These are phyloP conservation scores for Aurelia coerulea DNA, from an alignment of 30 jellyfish, hydroid and myxozoan species.

Conservation along the genomic window DNA sequence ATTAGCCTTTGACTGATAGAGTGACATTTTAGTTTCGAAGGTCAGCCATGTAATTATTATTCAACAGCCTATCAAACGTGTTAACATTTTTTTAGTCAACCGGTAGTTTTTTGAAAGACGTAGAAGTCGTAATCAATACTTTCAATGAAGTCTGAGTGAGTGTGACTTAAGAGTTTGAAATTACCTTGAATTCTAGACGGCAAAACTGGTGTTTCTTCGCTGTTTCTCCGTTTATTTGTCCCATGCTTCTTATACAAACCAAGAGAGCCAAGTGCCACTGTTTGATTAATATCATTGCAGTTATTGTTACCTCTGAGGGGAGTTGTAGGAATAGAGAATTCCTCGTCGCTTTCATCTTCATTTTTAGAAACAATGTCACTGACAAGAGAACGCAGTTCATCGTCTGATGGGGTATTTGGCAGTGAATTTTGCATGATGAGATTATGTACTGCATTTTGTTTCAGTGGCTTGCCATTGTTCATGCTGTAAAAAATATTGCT, in stretches of 20 bases:
- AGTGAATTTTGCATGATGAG: not conserved
- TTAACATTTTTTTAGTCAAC: too few species aligned
- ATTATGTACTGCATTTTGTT: not conserved
- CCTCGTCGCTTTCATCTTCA: constrained; percentile 47
- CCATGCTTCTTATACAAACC: not conserved
- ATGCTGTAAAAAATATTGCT: not conserved
- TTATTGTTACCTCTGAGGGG: constrained; percentile 18
- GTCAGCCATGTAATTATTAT: too few species aligned
- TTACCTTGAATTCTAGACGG: not conserved
- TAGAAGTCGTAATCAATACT: too few species aligned
- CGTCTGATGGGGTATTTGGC: constrained; percentile 42
- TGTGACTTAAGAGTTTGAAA: too few species aligned
- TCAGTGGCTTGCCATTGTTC: not conserved
- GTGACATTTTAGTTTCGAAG: too few species aligned
- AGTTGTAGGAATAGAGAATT: constrained; percentile 31
- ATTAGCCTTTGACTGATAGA: too few species aligned
- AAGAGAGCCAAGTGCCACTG: not conserved
- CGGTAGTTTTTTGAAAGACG: too few species aligned
- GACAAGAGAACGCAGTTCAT: constrained; percentile 26
- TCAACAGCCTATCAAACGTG: too few species aligned
- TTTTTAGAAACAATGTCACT: not conserved
- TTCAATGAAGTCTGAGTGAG: too few species aligned
- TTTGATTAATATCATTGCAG: not conserved
- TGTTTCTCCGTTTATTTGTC: not conserved
- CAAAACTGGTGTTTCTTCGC: constrained; percentile 26